Conservation (phyloP, 1,140 invertebrate genomes). For the Mamestra configurata region DNA sequence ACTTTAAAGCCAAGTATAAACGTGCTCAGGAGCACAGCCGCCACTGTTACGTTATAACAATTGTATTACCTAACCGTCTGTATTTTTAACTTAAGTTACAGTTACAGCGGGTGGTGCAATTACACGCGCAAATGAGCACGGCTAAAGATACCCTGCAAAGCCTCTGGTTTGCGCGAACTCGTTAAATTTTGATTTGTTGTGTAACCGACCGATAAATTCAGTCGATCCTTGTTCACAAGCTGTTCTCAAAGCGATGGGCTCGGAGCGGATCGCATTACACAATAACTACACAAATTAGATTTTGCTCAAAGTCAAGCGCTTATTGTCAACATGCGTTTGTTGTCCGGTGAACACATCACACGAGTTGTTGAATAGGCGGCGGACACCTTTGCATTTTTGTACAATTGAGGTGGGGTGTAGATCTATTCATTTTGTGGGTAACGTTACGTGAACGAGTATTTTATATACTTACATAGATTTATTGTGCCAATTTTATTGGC, state of each 20-base stretch:
- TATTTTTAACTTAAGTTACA: slow-evolving; percentile 51
- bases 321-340: slow-evolving; percentile 82
- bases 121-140: slow-evolving; percentile 76
- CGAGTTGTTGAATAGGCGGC: slow-evolving; percentile 77
- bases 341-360: slow-evolving; percentile 78
- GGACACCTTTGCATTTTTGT: slow-evolving; percentile 69
- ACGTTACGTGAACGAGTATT: background rate
- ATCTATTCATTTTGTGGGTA: slow-evolving; percentile 1
- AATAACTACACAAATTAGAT: slow-evolving; percentile 87
- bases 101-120: slow-evolving; percentile 73
- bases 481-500: too few relatives aligned
- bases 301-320: slow-evolving; percentile 84
- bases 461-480: background rate
- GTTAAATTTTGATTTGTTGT: slow-evolving; percentile 87
- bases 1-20: slow-evolving; percentile 32
- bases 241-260: slow-evolving; percentile 65
- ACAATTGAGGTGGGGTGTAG: slow-evolving; percentile 22
- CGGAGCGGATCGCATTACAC: slow-evolving; percentile 79
- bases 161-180: slow-evolving; percentile 76
- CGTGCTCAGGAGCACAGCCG: slow-evolving; percentile 27
- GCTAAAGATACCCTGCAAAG: slow-evolving; percentile 70
- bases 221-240: slow-evolving; percentile 71
- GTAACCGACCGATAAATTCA: slow-evolving; percentile 85
- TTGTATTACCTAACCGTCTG: slow-evolving; percentile 17
- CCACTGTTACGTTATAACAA: slow-evolving; percentile 39